A percentile compares a stretch with the other conserved stretches of the same genome.
phyloP scores from a whole-genome alignment of 2,888 invertebrate species.

The Melanophora roralis region DNA sequence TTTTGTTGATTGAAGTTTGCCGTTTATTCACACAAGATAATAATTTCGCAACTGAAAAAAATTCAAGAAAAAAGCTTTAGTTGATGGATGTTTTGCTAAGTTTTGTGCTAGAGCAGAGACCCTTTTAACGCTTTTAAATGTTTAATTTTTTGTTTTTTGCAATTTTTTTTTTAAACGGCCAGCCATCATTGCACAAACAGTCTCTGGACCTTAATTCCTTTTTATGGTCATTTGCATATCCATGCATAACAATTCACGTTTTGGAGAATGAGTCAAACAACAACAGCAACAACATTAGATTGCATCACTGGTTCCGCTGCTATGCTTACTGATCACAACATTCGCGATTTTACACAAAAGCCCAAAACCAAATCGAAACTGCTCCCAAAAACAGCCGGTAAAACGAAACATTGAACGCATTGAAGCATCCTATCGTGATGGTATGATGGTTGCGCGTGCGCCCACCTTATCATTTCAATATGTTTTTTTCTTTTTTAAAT shows the following conservation, averaged over 20 bases:
- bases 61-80: constrained; percentile 15
- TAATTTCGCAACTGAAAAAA: constrained; percentile 51
- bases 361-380: constrained; percentile 51
- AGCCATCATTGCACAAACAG: constrained; percentile 61
- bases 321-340: constrained; percentile 57
- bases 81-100: constrained; percentile 42
- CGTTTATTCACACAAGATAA: constrained; percentile 56
- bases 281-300: constrained; percentile 28
- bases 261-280: constrained; percentile 59
- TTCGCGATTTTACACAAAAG: constrained; percentile 48
- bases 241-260: constrained; percentile 69
- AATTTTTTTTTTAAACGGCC: neutral
- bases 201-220: constrained; percentile 77
- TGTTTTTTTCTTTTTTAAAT: neutral
- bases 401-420: constrained; percentile 55
- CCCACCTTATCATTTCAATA: constrained; percentile 34
- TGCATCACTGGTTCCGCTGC: constrained; percentile 60
- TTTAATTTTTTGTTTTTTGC: constrained; percentile 3
- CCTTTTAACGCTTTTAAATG: constrained; percentile 43
- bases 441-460: constrained; percentile 56
- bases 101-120: constrained; percentile 28
- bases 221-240: constrained; percentile 77
- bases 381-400: constrained; percentile 57
- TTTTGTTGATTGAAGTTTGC: constrained; percentile 57
- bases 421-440: constrained; percentile 58